These are phyloP conservation scores for Dromaius novaehollandiae DNA, from an alignment of 2,113 vertebrate species.

Conservation along the genomic window DNA sequence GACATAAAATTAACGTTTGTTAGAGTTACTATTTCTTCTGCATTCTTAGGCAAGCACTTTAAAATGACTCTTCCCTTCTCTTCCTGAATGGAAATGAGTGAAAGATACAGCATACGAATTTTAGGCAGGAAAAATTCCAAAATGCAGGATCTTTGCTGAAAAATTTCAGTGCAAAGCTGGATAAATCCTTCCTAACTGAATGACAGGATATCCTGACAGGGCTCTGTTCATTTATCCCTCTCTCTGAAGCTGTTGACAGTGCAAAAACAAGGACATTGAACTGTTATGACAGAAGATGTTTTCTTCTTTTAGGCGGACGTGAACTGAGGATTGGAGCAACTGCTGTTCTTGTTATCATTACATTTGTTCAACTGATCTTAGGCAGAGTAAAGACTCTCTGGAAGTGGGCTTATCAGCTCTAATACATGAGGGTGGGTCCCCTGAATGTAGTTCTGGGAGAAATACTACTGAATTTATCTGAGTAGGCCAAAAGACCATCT, in stretches of 20 bases:
- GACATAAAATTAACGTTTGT: fast-evolving
- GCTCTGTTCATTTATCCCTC: background rate
- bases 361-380: background rate
- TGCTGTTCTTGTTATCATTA: background rate
- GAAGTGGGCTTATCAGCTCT: background rate
- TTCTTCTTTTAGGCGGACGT: background rate
- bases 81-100: constrained; percentile 18
- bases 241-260: constrained; percentile 50
- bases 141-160: background rate
- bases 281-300: constrained; percentile 1
- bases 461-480: background rate
- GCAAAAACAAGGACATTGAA: constrained; percentile 9
- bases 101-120: background rate
- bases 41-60: background rate
- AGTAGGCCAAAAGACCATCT: background rate
- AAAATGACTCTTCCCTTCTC: background rate
- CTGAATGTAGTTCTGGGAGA: background rate
- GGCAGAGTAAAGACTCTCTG: background rate
- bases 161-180: constrained; percentile 12
- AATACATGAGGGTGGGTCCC: background rate
- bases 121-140: constrained; percentile 43
- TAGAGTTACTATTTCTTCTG: constrained; percentile 21
- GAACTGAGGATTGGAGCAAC: background rate
- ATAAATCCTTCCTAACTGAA: constrained; percentile 62
- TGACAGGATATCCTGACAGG: constrained; percentile 80